Evolutionary conservation across 2,113 vertebrate species (phyloP).

Genomic region (Ancistrus triradiatus): DNA sequence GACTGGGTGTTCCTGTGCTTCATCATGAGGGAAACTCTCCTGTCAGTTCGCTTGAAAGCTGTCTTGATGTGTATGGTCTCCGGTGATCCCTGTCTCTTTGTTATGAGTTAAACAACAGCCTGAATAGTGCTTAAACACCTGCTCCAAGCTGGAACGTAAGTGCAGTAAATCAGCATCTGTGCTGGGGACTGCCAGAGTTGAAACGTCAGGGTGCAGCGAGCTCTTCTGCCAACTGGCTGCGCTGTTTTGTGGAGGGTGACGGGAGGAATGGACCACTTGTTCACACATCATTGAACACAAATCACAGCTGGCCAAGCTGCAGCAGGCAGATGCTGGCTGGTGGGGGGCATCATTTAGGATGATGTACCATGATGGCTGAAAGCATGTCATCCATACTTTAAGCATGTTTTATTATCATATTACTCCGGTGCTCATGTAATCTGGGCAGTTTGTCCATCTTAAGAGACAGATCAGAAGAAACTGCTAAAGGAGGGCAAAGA

Average conservation of each 20-base stretch:
- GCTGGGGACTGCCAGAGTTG: background rate
- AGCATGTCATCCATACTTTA: constrained; percentile 15
- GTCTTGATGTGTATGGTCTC: constrained; percentile 7
- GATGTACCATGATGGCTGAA: constrained; percentile 19
- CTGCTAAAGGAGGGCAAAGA: background rate
- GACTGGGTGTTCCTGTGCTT: background rate
- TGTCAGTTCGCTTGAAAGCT: constrained; percentile 1
- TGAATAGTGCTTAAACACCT: constrained; percentile 23
- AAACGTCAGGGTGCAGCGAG: constrained; percentile 3
- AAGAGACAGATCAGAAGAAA: too few species aligned
- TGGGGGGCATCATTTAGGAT: constrained; percentile 27
- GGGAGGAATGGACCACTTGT: constrained; percentile 20
- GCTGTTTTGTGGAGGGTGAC: constrained; percentile 19
- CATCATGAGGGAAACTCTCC: background rate
- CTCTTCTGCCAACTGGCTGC: constrained; percentile 18
- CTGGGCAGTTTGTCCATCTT: too few species aligned
- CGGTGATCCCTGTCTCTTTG: background rate
- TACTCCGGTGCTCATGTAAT: too few species aligned
- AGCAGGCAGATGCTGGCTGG: constrained; percentile 23
- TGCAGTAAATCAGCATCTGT: constrained; percentile 40
- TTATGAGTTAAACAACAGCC: constrained; percentile 28
- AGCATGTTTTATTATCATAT: too few species aligned
- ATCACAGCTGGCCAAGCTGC: constrained; percentile 26
- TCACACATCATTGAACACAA: constrained; percentile 39
- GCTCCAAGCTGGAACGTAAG: constrained; percentile 47